Percentiles rank a stretch among this genome's conserved stretches.
These are phyloP conservation scores for Ploceus nigricollis DNA, from an alignment of 2,113 vertebrate species.

Conservation along the genomic window DNA sequence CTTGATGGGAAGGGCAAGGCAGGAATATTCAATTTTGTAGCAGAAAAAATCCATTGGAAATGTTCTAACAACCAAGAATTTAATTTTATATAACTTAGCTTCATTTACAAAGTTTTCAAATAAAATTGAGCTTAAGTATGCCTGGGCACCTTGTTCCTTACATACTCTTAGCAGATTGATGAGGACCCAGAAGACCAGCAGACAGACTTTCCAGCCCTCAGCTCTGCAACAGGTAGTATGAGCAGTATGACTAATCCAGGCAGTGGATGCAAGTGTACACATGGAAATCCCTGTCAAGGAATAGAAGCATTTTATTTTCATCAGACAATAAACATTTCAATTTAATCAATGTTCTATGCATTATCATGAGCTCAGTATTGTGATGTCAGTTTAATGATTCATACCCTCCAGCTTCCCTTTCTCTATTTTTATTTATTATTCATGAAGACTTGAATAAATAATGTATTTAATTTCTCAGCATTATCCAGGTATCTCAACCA, in stretches of 20 bases:
- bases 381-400: not conserved
- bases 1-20: rapidly evolving
- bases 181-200: not conserved
- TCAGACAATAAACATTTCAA: not conserved
- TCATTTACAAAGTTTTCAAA: not conserved
- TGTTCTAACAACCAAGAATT: not conserved
- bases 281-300: not conserved
- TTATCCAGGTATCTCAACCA: not conserved
- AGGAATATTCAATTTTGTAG: not conserved
- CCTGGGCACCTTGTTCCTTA: not conserved
- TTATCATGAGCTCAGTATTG: not conserved
- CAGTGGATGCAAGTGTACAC: not conserved
- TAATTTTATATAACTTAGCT: not conserved
- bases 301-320: not conserved
- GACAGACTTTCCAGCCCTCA: not conserved
- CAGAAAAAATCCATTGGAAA: not conserved
- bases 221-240: not conserved
- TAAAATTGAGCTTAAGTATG: not conserved
- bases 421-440: not conserved
- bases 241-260: not conserved
- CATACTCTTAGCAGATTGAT: not conserved
- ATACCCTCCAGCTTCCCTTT: not conserved
- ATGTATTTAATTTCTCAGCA: not conserved
- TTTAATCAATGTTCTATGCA: not conserved
- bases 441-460: not conserved